Evolutionary conservation across 2,113 vertebrate genomes (phyloP).

Genomic region (Charina bottae): DNA sequence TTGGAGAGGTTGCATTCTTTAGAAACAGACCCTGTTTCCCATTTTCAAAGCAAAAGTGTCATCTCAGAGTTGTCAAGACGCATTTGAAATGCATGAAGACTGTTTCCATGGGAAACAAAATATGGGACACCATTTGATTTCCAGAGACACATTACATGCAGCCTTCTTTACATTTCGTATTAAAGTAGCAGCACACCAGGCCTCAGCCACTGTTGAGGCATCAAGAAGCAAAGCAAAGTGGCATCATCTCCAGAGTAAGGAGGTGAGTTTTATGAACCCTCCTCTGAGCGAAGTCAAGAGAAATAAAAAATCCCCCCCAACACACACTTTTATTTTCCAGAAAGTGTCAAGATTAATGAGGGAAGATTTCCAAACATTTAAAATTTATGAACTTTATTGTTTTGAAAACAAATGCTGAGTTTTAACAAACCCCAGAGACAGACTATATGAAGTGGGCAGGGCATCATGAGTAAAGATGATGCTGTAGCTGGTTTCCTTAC

Average conservation of each 20-base stretch:
- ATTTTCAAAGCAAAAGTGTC: neutral
- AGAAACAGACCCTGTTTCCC: neutral
- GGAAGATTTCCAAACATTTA: neutral
- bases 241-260: neutral
- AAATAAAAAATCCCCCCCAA: neutral
- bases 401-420: neutral
- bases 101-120: neutral
- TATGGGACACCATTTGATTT: neutral
- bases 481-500: neutral
- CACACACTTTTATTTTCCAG: neutral
- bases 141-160: neutral
- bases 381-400: neutral
- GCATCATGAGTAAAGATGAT: neutral
- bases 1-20: neutral
- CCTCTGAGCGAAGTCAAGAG: neutral
- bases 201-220: neutral
- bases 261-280: neutral
- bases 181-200: neutral
- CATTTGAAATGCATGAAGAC: neutral
- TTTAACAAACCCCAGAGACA: neutral
- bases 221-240: neutral
- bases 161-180: neutral
- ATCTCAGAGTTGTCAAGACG: neutral
- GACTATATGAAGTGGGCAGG: too few relatives aligned
- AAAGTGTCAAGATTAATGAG: neutral